Evolutionary conservation across 2,113 vertebrate species (phyloP).

Genomic region (Grantiella picta): DNA sequence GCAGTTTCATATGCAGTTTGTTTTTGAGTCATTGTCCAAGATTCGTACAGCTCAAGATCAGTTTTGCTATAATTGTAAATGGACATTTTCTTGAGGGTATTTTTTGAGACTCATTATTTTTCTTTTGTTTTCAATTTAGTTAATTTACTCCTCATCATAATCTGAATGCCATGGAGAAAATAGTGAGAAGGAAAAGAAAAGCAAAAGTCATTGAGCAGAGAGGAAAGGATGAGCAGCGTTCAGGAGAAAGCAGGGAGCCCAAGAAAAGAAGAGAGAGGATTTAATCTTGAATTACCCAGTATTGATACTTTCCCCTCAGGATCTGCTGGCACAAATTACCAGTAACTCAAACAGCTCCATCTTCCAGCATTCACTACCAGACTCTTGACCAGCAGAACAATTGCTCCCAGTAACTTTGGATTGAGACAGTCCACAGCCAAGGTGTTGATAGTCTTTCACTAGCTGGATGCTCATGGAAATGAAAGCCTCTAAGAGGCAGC

Average conservation of each 20-base stretch:
- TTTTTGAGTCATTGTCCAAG: neutral
- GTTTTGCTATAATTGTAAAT: neutral
- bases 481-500: neutral
- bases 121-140: neutral
- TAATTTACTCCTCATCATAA: neutral
- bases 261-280: neutral
- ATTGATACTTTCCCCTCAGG: neutral
- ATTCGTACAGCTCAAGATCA: neutral
- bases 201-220: neutral
- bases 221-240: neutral
- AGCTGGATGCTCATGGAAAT: neutral
- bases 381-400: neutral
- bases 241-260: neutral
- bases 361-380: neutral
- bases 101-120: neutral
- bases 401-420: neutral
- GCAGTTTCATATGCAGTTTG: neutral
- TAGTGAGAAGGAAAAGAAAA: neutral
- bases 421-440: neutral
- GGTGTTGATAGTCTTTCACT: rapidly evolving
- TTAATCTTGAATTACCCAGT: neutral
- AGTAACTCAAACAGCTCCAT: neutral
- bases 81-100: neutral
- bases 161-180: neutral
- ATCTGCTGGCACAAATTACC: neutral